Evolutionary conservation across 2,797 vertebrate genomes (phyloP).

Genomic region (Falco rusticolus): DNA sequence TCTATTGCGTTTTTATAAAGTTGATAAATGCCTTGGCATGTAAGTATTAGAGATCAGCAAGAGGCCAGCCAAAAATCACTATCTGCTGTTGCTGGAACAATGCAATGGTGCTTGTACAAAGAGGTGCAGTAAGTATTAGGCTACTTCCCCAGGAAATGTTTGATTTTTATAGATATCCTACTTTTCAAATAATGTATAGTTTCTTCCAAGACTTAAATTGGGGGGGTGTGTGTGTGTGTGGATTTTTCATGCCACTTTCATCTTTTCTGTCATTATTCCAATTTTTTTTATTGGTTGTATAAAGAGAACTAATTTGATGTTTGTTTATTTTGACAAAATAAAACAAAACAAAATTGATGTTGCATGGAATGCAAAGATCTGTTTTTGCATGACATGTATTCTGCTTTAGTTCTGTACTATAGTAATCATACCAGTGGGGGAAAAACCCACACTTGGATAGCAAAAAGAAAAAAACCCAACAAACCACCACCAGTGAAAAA

Average conservation of each 20-base stretch:
- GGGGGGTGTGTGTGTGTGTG: accelerated
- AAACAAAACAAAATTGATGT: not conserved
- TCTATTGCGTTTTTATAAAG: conserved; percentile 52
- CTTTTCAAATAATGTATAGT: not conserved
- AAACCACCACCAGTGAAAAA: not conserved
- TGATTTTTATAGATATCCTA: conserved; percentile 52
- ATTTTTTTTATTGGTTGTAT: not conserved
- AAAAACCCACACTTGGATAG: not conserved
- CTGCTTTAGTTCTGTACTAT: not conserved
- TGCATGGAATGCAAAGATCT: not conserved
- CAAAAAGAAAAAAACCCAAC: not conserved
- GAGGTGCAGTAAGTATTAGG: conserved; percentile 21
- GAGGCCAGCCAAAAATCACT: conserved; percentile 62
- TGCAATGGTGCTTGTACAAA: conserved; percentile 42
- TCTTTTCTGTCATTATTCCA: not conserved
- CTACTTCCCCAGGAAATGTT: conserved; percentile 47
- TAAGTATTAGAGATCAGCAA: conserved; percentile 63
- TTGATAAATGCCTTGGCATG: conserved; percentile 61
- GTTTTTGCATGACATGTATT: not conserved
- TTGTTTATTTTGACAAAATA: not conserved
- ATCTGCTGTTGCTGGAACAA: conserved; percentile 41
- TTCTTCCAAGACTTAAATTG: not conserved
- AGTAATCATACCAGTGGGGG: not conserved
- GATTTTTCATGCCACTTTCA: not conserved
- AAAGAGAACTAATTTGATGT: not conserved